phyloP scores from a whole-genome alignment of 2,797 vertebrate genomes.

The Xerus rutilus region DNA sequence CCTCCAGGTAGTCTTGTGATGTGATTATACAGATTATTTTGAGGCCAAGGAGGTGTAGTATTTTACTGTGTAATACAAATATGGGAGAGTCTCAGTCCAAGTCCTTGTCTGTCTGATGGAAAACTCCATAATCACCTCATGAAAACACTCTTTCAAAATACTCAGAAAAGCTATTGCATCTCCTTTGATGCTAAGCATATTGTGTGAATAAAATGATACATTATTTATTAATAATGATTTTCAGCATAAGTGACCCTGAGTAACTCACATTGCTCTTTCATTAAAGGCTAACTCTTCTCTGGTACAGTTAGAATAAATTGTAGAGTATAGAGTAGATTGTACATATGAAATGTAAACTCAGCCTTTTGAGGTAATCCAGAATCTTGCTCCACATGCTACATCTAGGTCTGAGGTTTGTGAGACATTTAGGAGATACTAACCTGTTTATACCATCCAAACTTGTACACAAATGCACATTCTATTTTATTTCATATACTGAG shows the following conservation, averaged over 20 bases:
- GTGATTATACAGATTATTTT: background rate
- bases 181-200: background rate
- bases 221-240: conserved; percentile 40
- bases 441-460: background rate
- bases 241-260: background rate
- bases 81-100: background rate
- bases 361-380: background rate
- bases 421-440: background rate
- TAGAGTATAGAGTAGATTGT: background rate
- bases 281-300: background rate
- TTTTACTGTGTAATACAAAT: background rate
- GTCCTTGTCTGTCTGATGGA: background rate
- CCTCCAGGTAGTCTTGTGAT: background rate
- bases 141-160: background rate
- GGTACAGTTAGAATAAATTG: too few species aligned
- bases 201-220: background rate
- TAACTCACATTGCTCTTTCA: background rate
- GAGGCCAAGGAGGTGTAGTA: background rate
- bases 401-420: background rate
- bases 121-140: background rate
- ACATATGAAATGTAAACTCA: background rate
- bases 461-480: background rate
- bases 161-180: background rate
- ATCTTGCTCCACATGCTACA: background rate
- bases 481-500: background rate